These are phyloP conservation scores for Phasia obesa DNA, from an alignment of 2,888 invertebrate species.

Conservation along the genomic window DNA sequence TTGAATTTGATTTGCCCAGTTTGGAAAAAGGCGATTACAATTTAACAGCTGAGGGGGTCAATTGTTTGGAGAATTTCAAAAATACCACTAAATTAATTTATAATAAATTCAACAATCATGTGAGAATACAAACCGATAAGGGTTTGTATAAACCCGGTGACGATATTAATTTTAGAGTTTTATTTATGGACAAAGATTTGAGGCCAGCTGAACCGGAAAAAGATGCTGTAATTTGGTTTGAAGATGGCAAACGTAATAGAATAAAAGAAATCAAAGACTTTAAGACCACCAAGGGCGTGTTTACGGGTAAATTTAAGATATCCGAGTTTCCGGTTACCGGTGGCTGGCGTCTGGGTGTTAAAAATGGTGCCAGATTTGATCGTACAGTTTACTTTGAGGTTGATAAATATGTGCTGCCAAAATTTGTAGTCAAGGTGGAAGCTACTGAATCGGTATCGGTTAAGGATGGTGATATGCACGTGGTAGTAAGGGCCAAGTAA, in stretches of 20 bases:
- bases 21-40: slow-evolving; percentile 86
- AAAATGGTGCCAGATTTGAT: slow-evolving; percentile 71
- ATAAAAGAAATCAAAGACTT: slow-evolving; percentile 91
- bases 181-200: slow-evolving; percentile 86
- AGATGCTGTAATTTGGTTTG: slow-evolving; percentile 85
- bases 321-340: slow-evolving; percentile 92
- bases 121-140: slow-evolving; percentile 96
- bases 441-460: slow-evolving; percentile 92
- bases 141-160: slow-evolving; percentile 94
- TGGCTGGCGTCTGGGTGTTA: slow-evolving; percentile 87
- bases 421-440: slow-evolving; percentile 93
- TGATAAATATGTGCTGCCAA: slow-evolving; percentile 95
- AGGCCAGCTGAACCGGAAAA: slow-evolving; percentile 86
- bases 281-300: slow-evolving; percentile 82
- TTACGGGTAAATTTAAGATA: slow-evolving; percentile 89
- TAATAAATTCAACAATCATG: slow-evolving; percentile 82
- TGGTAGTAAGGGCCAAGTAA: slow-evolving; percentile 85
- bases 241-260: slow-evolving; percentile 90
- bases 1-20: slow-evolving; percentile 75
- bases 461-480: slow-evolving; percentile 89
- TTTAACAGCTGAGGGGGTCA: slow-evolving; percentile 87
- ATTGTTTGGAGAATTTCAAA: slow-evolving; percentile 86
- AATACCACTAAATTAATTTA: slow-evolving; percentile 88
- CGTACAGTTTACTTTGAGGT: slow-evolving; percentile 84
- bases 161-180: slow-evolving; percentile 87